A percentile compares a stretch with the other conserved stretches of the same genome.
Evolutionary conservation across 2,113 vertebrate genomes (phyloP).

Genomic region (Halcyon malimbica): DNA sequence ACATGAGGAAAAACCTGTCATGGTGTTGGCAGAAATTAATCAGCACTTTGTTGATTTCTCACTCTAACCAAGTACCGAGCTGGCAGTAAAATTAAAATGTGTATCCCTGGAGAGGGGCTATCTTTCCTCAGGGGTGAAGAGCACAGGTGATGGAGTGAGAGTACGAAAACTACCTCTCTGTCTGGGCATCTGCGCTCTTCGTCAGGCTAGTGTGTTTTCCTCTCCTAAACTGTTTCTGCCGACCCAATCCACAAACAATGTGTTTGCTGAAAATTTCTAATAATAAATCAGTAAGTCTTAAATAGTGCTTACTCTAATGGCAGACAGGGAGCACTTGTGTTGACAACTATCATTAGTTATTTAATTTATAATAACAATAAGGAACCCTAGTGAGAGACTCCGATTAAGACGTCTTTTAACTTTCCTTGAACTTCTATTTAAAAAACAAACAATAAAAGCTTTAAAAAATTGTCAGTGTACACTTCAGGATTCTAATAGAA

Average conservation of each 20-base stretch:
- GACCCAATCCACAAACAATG: not conserved
- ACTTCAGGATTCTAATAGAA: not conserved
- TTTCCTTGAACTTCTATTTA: not conserved
- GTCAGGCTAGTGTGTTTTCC: not conserved
- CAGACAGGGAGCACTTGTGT: not conserved
- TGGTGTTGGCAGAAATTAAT: not conserved
- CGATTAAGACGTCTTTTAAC: not conserved
- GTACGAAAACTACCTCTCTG: fast-evolving
- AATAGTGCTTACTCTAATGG: not conserved
- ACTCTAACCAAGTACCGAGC: not conserved
- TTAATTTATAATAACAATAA: not conserved
- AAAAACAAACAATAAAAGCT: not conserved
- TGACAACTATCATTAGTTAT: not conserved
- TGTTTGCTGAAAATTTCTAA: not conserved
- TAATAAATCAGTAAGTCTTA: not conserved
- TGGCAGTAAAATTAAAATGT: not conserved
- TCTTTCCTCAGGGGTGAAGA: not conserved
- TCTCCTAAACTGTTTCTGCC: not conserved
- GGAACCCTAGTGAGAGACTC: not conserved
- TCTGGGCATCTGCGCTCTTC: not conserved
- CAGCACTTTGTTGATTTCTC: not conserved
- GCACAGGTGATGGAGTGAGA: not conserved
- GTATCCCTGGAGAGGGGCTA: not conserved
- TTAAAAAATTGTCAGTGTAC: not conserved
- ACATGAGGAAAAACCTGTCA: not conserved